Base-by-base conservation (phyloP, 2,113 vertebrate genomes). In the Ailuropoda melanoleuca region DNA sequence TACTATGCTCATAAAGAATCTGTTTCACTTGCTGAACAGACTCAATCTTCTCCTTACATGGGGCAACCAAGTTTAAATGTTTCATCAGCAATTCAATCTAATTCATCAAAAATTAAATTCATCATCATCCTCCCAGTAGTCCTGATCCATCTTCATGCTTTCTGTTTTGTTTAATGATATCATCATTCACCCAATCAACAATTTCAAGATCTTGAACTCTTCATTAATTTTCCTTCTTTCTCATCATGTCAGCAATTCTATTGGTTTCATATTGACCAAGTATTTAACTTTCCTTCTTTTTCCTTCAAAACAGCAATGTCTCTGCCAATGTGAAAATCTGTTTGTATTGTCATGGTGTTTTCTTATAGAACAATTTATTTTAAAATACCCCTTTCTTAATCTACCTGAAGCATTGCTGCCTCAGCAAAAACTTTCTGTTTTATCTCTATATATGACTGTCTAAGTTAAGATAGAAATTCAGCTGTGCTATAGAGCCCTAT, bases 161-260 rank as follows among this genome's bases (percentile, higher is more conserved):
- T 70, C 88, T 95, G 94, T 98, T 97, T 97, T 60, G 81, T 50
- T 95, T 98, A 98, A 98, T 97, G 88, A 85, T 88, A 43, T 90
- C 97, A 98, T 98, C 96, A 97, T 77, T 98, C 96, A 98, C 84
- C 18, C 92, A 91, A 97, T 95, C 39, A 89, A 60, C 55, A 93
- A 94, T 97, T 97, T 88, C 91, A 46, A 43, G 31, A 1, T 29
- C 37, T 88, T 97, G 48, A 34, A 78, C 68, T 75, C 8, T 72
- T 94, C 96, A 98, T 92, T 66, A 98, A 95, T 96, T 90, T 84
- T 95, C 21, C 34, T 90, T 95, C 56, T 96, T 34, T 96, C 74
- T 74, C 95, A 58, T 90, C 62, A 72, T 90, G 87, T 98, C 93
- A 98, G 94, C 92, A 95, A 95, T 97, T 82, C 43, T 95, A 17